phyloP scores from a whole-genome alignment of 2,888 invertebrate species.

The Bugulina stolonifera region DNA sequence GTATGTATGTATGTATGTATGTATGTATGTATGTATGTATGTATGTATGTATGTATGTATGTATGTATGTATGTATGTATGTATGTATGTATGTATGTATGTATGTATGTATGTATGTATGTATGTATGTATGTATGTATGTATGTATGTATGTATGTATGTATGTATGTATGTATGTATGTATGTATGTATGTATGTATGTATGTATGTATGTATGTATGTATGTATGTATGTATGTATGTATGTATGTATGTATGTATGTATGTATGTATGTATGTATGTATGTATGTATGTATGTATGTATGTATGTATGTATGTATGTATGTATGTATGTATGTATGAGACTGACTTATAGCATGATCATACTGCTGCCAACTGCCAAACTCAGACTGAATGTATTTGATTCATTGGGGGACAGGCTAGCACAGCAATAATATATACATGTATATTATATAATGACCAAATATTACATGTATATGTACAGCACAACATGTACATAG shows the following conservation, averaged over 20 bases:
- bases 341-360: not conserved
- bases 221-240: constrained; percentile 4
- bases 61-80: constrained; percentile 4
- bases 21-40: constrained; percentile 4
- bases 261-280: constrained; percentile 4
- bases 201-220: constrained; percentile 4
- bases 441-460: too few species aligned
- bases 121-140: constrained; percentile 4
- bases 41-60: constrained; percentile 4
- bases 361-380: too few species aligned
- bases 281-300: constrained; percentile 4
- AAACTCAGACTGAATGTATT: too few species aligned
- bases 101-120: constrained; percentile 4
- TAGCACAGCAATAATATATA: too few species aligned
- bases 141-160: constrained; percentile 4
- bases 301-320: constrained; percentile 4
- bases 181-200: constrained; percentile 4
- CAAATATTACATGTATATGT: too few species aligned
- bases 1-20: constrained; percentile 4
- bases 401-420: too few species aligned
- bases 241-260: constrained; percentile 4
- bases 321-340: constrained; percentile 4
- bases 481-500: too few species aligned
- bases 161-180: constrained; percentile 4
- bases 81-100: constrained; percentile 4